A percentile compares a stretch with the other conserved stretches of the same genome.
Evolutionary conservation across 1,140 invertebrate genomes (phyloP).

Genomic region (Drosophila kurseongensis): DNA sequence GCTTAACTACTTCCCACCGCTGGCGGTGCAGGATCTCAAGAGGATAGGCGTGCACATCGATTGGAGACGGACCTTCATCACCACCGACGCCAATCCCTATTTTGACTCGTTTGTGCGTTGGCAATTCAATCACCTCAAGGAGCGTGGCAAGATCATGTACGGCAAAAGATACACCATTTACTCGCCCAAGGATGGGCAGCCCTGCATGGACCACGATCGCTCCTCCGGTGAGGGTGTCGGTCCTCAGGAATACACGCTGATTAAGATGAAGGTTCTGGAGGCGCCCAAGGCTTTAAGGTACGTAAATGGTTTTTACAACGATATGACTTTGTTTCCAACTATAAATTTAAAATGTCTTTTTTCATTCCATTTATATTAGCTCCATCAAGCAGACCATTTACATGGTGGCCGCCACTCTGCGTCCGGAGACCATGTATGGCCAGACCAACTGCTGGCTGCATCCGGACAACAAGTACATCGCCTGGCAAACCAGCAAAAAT

Average conservation of each 20-base stretch:
- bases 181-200: conserved; percentile 98
- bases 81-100: conserved; percentile 98
- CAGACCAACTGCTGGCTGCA: conserved; percentile 99
- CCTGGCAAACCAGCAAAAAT: conserved; percentile 89
- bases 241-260: conserved; percentile 98
- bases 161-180: conserved; percentile 99
- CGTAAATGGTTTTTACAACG: too few relatives aligned
- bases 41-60: conserved; percentile 97
- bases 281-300: conserved; percentile 90
- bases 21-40: conserved; percentile 94
- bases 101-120: conserved; percentile 99
- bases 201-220: conserved; percentile 99
- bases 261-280: conserved; percentile 95
- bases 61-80: conserved; percentile 98
- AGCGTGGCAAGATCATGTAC: conserved; percentile 96
- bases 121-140: conserved; percentile 97
- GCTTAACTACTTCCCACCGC: conserved; percentile 98
- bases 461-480: conserved; percentile 97
- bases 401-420: conserved; percentile 97
- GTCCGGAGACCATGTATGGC: conserved; percentile 99
- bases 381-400: conserved; percentile 64
- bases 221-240: conserved; percentile 98
- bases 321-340: neutral
- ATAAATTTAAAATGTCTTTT: neutral
- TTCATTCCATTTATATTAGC: neutral